A percentile compares a stretch with the other conserved stretches of the same genome.
These are phyloP conservation scores for Nyctibius grandis DNA, from an alignment of 2,797 vertebrate species.

Conservation along the genomic window DNA sequence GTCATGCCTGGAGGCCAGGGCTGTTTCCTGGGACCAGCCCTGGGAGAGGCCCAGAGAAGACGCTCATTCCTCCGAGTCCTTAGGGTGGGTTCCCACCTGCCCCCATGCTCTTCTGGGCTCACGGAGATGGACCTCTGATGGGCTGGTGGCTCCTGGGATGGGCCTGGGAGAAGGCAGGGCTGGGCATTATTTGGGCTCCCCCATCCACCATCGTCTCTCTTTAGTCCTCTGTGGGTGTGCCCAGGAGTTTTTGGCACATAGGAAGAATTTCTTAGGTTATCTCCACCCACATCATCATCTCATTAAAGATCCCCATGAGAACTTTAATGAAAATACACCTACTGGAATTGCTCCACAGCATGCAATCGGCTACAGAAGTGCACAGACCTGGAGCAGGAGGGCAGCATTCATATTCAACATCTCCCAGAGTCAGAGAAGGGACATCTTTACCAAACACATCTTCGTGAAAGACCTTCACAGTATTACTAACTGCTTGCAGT, in stretches of 20 bases:
- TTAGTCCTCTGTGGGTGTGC: not conserved
- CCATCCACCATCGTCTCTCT: not conserved
- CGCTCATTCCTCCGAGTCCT: not conserved
- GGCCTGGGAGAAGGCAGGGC: not conserved
- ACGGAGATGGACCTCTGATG: not conserved
- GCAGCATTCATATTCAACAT: not conserved
- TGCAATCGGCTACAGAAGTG: accelerated
- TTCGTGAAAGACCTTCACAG: not conserved
- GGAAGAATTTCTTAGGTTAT: not conserved
- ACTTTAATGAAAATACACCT: not conserved
- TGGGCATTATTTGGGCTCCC: not conserved
- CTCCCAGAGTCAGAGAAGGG: not conserved
- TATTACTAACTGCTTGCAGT: not conserved
- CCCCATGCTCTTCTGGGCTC: not conserved
- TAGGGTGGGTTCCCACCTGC: not conserved
- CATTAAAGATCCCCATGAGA: not conserved
- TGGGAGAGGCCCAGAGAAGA: not conserved
- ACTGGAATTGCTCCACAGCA: not conserved
- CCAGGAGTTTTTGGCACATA: not conserved
- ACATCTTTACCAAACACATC: not conserved
- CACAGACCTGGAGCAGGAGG: not conserved
- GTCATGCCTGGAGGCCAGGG: accelerated
- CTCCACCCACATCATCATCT: not conserved
- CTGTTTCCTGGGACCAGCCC: not conserved
- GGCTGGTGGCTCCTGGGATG: not conserved